A percentile compares a stretch with the other conserved stretches of the same genome.
phyloP scores from a whole-genome alignment of 2,797 vertebrate species.

The Adelosebastes latens region DNA sequence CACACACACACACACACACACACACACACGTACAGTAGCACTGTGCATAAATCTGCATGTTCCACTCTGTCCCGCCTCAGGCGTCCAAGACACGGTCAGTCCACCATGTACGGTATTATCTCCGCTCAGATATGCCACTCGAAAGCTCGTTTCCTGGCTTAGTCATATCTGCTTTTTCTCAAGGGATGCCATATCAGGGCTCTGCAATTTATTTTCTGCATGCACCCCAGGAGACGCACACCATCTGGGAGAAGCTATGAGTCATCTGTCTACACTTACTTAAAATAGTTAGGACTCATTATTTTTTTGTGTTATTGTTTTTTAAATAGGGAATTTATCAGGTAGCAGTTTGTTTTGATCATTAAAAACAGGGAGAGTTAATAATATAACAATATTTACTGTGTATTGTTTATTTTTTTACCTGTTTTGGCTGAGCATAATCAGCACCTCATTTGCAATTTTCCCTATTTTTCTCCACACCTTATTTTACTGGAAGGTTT shows the following conservation, averaged over 20 bases:
- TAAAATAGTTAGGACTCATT: slow-evolving; percentile 36
- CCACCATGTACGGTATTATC: slow-evolving; percentile 24
- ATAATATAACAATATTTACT: background rate
- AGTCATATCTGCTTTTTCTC: slow-evolving; percentile 48
- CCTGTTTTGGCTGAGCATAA: background rate
- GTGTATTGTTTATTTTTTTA: background rate
- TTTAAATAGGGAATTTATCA: background rate
- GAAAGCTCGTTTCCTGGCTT: slow-evolving; percentile 48
- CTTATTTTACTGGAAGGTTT: background rate
- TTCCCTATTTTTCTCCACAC: background rate
- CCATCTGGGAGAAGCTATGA: slow-evolving; percentile 47
- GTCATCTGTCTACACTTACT: slow-evolving; percentile 42
- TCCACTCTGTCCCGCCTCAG: slow-evolving; percentile 30
- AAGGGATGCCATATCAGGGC: slow-evolving; percentile 49
- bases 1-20: slow-evolving; percentile 1
- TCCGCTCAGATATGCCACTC: slow-evolving; percentile 34
- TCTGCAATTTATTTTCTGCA: slow-evolving; percentile 45
- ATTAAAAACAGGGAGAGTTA: background rate
- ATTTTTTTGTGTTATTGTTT: slow-evolving; percentile 5
- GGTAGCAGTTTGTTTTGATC: background rate
- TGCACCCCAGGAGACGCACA: slow-evolving; percentile 28
- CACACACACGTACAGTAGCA: slow-evolving; percentile 3
- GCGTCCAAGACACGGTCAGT: slow-evolving; percentile 22
- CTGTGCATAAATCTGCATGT: slow-evolving; percentile 49
- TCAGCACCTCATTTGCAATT: background rate